Evolutionary conservation across 2,113 vertebrate species (phyloP).

Genomic region (Trematocara stigmaticum): DNA sequence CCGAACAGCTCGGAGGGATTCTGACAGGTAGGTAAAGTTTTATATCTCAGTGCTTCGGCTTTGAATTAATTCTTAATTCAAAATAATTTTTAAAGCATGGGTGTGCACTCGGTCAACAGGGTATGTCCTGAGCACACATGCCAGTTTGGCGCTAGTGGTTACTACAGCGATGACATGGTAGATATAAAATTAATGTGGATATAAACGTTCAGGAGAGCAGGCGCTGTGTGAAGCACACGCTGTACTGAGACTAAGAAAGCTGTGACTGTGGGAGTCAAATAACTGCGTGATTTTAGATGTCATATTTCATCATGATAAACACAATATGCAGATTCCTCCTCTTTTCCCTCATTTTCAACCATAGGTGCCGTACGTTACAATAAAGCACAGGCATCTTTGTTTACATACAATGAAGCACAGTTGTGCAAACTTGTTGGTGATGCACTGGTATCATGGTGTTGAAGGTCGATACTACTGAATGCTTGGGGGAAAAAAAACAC

Average conservation of each 20-base stretch:
- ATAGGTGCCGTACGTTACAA: background rate
- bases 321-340: background rate
- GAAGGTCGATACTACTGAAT: background rate
- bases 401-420: background rate
- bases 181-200: background rate
- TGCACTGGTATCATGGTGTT: background rate
- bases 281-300: background rate
- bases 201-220: background rate
- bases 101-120: background rate
- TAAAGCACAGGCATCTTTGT: background rate
- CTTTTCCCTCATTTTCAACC: background rate
- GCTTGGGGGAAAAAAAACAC: background rate
- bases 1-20: background rate
- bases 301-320: background rate
- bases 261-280: background rate
- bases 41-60: background rate
- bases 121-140: background rate
- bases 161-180: background rate
- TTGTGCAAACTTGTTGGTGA: background rate
- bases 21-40: constrained; percentile 23
- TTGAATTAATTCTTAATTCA: background rate
- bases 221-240: background rate
- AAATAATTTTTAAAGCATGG: background rate
- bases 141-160: background rate
- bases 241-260: background rate